phyloP scores from a whole-genome alignment of 2,888 invertebrate species.

The Elegia similella region DNA sequence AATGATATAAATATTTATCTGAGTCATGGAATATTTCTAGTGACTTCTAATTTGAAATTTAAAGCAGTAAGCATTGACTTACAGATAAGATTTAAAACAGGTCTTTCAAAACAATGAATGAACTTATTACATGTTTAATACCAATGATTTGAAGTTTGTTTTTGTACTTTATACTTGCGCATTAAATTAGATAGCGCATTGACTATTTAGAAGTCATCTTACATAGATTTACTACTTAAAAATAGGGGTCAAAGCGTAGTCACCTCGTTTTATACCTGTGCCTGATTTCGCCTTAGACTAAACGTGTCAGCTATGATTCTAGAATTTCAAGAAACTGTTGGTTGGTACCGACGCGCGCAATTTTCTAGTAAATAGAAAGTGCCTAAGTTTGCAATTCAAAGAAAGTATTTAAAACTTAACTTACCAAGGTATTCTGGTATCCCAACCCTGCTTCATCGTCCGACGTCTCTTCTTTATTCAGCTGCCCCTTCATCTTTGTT shows the following conservation, averaged over 20 bases:
- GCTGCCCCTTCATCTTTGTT: slow-evolving; percentile 56
- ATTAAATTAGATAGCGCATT: too few relatives aligned
- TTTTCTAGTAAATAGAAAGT: slow-evolving; percentile 65
- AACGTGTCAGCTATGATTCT: neutral
- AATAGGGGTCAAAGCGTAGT: neutral
- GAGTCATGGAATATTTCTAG: neutral
- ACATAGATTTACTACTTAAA: too few relatives aligned
- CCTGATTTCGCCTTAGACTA: neutral
- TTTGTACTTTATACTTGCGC: too few relatives aligned
- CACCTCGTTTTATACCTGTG: neutral
- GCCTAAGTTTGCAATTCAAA: slow-evolving; percentile 25
- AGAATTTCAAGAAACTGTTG: neutral
- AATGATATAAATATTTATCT: too few relatives aligned
- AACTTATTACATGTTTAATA: neutral
- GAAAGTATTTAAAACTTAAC: slow-evolving; percentile 43
- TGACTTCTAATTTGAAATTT: neutral
- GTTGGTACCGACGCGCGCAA: slow-evolving; percentile 18
- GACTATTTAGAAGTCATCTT: too few relatives aligned
- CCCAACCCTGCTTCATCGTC: slow-evolving; percentile 86
- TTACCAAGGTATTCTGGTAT: slow-evolving; percentile 86
- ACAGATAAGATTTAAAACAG: neutral
- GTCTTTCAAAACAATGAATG: neutral
- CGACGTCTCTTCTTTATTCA: slow-evolving; percentile 67
- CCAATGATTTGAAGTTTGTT: too few relatives aligned
- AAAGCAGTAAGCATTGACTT: neutral